phyloP scores from a whole-genome alignment of 2,113 vertebrate genomes.

The Myanophis thanlyinensis region DNA sequence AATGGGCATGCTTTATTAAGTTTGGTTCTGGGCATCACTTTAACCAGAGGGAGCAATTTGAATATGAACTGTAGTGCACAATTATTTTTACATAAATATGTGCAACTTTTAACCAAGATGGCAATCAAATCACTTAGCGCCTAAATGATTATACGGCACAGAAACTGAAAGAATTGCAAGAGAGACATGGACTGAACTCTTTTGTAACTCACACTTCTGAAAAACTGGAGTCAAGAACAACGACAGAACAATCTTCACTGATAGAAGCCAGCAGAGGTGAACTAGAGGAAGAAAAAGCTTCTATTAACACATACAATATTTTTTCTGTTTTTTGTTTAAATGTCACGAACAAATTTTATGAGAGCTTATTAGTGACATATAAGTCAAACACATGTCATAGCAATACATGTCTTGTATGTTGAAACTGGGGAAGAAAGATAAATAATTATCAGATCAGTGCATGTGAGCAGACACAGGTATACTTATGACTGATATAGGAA shows the following conservation, averaged over 20 bases:
- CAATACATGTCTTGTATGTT: background rate
- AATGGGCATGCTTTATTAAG: background rate
- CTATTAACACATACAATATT: background rate
- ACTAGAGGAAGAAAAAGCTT: slow-evolving; percentile 59
- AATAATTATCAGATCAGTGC: too few species aligned
- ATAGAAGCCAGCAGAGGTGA: slow-evolving; percentile 83
- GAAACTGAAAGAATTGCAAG: background rate
- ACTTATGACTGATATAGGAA: background rate
- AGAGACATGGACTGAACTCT: background rate
- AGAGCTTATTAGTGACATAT: background rate
- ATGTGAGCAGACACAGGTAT: background rate
- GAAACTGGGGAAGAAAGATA: background rate
- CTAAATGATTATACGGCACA: background rate
- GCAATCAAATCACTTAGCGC: background rate
- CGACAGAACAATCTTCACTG: slow-evolving; percentile 90
- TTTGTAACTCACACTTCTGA: slow-evolving; percentile 83
- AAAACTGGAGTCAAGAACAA: slow-evolving; percentile 82
- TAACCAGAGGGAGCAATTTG: background rate
- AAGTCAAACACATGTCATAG: background rate
- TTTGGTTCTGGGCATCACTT: background rate
- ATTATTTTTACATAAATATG: background rate
- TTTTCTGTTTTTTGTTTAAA: background rate
- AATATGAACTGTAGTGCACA: background rate
- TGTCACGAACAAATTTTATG: background rate
- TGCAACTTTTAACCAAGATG: background rate